Percentiles rank a stretch among this genome's conserved stretches.
Conservation (phyloP, 2,113 vertebrate genomes). For the Melanocharis versteri region DNA sequence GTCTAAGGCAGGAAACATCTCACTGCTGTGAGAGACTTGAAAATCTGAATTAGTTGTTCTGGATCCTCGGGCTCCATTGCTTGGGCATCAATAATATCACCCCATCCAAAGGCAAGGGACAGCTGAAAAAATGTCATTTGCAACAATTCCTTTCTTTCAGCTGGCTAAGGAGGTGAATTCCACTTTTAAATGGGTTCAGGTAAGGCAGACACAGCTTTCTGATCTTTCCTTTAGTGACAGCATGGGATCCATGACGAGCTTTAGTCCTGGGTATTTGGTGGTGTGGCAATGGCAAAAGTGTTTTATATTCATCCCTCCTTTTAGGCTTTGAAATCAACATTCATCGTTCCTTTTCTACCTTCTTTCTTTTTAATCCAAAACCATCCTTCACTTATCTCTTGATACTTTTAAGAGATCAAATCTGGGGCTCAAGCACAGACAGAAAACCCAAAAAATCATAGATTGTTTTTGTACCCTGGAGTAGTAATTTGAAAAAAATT, state of each 20-base stretch:
- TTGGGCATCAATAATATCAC: not conserved
- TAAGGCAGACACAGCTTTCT: not conserved
- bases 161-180: not conserved
- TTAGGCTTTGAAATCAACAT: not conserved
- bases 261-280: not conserved
- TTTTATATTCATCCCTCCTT: not conserved
- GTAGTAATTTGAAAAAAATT: not conserved
- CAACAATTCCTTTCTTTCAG: not conserved
- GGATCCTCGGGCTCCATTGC: not conserved
- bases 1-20: not conserved
- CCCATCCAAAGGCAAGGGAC: not conserved
- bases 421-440: not conserved
- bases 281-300: not conserved
- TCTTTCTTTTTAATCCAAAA: not conserved
- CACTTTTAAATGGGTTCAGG: not conserved
- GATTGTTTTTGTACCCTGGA: fast-evolving
- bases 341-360: not conserved
- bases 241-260: not conserved
- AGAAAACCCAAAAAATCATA: fast-evolving
- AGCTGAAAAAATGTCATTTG: not conserved
- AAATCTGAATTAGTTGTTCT: not conserved
- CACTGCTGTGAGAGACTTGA: not conserved
- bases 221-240: not conserved
- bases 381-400: not conserved
- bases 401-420: not conserved